Conservation (phyloP, 2,113 vertebrate genomes). For the Pollimyrus isidori region DNA sequence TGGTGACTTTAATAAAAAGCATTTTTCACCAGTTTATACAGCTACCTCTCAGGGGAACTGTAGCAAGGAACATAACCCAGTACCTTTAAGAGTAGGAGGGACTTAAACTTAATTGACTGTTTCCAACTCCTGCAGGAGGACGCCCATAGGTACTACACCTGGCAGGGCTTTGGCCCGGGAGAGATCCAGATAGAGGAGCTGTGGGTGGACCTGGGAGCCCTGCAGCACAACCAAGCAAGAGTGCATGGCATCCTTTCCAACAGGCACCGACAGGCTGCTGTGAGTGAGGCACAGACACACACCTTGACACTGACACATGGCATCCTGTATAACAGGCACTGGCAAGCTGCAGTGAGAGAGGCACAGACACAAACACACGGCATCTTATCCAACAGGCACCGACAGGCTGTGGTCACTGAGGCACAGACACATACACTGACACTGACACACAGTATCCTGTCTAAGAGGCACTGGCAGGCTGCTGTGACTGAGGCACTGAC, state of each 20-base stretch:
- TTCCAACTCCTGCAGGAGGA: conserved; percentile 65
- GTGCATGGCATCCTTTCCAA: conserved; percentile 87
- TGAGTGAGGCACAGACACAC: conserved; percentile 50
- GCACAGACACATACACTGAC: too few relatives aligned
- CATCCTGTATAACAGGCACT: background rate
- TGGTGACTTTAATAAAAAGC: background rate
- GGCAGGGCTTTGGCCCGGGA: conserved; percentile 65
- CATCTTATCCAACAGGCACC: background rate
- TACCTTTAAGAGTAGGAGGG: background rate
- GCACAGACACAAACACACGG: background rate
- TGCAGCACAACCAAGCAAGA: conserved; percentile 69
- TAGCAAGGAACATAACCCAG: background rate
- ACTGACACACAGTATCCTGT: conserved; percentile 62
- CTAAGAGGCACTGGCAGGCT: conserved; percentile 74
- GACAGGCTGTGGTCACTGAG: too few relatives aligned
- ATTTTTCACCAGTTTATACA: background rate
- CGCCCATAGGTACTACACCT: conserved; percentile 80
- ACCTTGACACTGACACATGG: background rate
- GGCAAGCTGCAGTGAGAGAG: background rate
- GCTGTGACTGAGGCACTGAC: conserved; percentile 63
- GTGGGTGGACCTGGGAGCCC: conserved; percentile 72
- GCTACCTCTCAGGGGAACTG: background rate
- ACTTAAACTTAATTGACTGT: background rate
- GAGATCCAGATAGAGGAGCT: conserved; percentile 60
- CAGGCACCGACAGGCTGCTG: conserved; percentile 82